Evolutionary conservation across 2,113 vertebrate genomes (phyloP).

Genomic region (Natator depressus): DNA sequence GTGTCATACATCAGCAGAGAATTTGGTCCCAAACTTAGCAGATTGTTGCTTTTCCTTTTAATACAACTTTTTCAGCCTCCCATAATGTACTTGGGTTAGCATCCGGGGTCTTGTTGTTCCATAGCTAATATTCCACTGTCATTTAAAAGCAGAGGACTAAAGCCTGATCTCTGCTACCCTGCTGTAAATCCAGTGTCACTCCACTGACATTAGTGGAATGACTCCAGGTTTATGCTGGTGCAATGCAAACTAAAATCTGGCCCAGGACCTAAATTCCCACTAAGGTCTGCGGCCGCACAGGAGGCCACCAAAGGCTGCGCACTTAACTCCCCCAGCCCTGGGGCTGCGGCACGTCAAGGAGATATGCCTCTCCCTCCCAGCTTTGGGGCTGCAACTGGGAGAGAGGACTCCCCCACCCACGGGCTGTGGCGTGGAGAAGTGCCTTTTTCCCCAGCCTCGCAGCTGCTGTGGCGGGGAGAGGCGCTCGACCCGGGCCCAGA

Average conservation of each 20-base stretch:
- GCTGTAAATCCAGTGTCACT: background rate
- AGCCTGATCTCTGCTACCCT: background rate
- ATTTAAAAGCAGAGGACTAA: background rate
- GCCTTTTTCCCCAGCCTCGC: too few relatives aligned
- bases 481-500: rapidly evolving
- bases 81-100: background rate
- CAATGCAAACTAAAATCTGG: background rate
- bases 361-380: too few relatives aligned
- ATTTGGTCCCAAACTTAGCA: background rate
- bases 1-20: background rate
- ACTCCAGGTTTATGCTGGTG: background rate
- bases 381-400: too few relatives aligned
- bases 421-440: too few relatives aligned
- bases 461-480: too few relatives aligned
- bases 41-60: background rate
- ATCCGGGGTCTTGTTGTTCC: background rate
- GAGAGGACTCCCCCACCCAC: too few relatives aligned
- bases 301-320: too few relatives aligned
- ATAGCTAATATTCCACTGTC: background rate
- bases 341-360: too few relatives aligned
- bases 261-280: background rate
- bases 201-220: background rate
- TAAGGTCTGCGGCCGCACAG: too few relatives aligned
- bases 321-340: too few relatives aligned
- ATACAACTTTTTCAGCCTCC: background rate